These are phyloP conservation scores for Montipora cactus DNA, from an alignment of 64 coral and sea anemone genomes.

Conservation along the genomic window DNA sequence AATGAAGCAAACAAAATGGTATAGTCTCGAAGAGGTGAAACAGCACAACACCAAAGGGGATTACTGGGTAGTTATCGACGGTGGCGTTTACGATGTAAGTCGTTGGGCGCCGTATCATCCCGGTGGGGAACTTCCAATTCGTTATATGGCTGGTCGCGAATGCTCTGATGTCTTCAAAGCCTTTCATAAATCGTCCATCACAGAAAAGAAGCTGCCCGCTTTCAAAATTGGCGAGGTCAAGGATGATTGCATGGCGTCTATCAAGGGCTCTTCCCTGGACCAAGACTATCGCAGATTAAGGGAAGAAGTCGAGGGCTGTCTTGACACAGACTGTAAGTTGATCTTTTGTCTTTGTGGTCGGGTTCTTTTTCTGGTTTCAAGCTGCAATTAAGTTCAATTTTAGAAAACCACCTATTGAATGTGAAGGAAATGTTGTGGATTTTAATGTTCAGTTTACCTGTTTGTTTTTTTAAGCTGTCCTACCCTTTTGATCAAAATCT, in stretches of 20 bases:
- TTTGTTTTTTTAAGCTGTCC: too few species aligned
- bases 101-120: constrained; percentile 94
- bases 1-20: constrained; percentile 57
- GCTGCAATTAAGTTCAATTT: too few species aligned
- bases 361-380: too few species aligned
- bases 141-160: constrained; percentile 94
- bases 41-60: constrained; percentile 76
- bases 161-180: constrained; percentile 96
- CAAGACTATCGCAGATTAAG: constrained; percentile 89
- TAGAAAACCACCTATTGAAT: too few species aligned
- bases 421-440: too few species aligned
- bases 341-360: constrained; percentile 2
- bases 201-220: constrained; percentile 79
- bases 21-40: constrained; percentile 79
- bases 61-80: constrained; percentile 92
- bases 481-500: too few species aligned
- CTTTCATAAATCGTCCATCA: constrained; percentile 85
- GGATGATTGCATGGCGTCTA: constrained; percentile 13
- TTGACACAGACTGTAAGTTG: constrained; percentile 96
- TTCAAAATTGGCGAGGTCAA: constrained; percentile 90
- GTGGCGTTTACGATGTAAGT: constrained; percentile 87
- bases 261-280: constrained; percentile 62
- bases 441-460: too few species aligned
- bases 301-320: constrained; percentile 78
- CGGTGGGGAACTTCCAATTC: constrained; percentile 92